Evolutionary conservation across 2,888 invertebrate species (phyloP).

Genomic region (Tortrix viridana): DNA sequence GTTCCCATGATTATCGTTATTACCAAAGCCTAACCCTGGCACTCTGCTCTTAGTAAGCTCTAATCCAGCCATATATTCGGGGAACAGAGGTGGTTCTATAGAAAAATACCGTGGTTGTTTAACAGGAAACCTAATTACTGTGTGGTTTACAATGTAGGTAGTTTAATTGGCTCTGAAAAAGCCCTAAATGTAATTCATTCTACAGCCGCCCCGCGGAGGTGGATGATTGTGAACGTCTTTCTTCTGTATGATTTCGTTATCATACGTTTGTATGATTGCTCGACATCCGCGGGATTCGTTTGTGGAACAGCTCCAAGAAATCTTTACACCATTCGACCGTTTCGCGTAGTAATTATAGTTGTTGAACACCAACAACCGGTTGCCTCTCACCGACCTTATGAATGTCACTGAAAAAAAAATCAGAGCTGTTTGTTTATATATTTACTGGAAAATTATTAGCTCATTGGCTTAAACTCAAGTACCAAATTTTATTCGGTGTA

Average conservation of each 20-base stretch:
- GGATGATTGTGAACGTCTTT: slow-evolving; percentile 5
- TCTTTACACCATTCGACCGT: not conserved
- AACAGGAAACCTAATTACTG: too few relatives aligned
- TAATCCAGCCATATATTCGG: too few relatives aligned
- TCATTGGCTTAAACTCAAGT: too few relatives aligned
- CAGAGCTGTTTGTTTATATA: not conserved
- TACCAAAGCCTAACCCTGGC: too few relatives aligned
- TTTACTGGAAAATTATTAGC: not conserved
- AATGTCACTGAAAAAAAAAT: slow-evolving; percentile 3
- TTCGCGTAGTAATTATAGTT: slow-evolving; percentile 16
- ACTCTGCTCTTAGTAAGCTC: too few relatives aligned
- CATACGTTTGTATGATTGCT: slow-evolving; percentile 4
- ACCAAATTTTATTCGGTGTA: too few relatives aligned
- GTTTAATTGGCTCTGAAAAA: too few relatives aligned
- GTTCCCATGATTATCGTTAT: too few relatives aligned
- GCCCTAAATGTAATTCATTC: too few relatives aligned
- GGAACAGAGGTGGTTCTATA: too few relatives aligned
- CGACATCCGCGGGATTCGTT: slow-evolving; percentile 2
- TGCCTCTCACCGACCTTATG: slow-evolving; percentile 4
- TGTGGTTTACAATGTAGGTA: too few relatives aligned
- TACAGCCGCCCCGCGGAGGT: not conserved
- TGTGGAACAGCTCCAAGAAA: slow-evolving; percentile 5
- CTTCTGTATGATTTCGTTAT: not conserved
- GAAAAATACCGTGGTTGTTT: too few relatives aligned
- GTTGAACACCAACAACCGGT: not conserved